These are phyloP conservation scores for Bos indicus DNA, from an alignment of 2,113 vertebrate genomes.

Conservation along the genomic window DNA sequence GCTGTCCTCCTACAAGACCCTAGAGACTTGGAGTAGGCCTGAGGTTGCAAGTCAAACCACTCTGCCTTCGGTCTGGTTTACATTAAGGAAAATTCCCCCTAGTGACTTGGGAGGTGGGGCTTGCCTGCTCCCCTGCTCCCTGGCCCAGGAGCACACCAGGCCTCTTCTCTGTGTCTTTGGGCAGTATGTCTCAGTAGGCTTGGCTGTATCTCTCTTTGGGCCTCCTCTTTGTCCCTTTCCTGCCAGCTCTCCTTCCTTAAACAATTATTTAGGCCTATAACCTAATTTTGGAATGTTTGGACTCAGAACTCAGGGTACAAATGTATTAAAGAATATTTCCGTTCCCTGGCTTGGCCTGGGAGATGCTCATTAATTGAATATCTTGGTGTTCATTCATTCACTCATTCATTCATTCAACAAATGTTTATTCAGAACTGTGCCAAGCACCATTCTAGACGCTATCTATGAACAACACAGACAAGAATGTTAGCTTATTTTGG, in stretches of 20 bases:
- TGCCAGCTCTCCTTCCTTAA: not conserved
- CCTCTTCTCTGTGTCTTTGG: not conserved
- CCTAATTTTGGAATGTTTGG: slow-evolving; percentile 9
- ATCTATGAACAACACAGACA: not conserved
- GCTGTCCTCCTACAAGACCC: not conserved
- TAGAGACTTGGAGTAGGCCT: not conserved
- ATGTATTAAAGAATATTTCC: slow-evolving; percentile 7
- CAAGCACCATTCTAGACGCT: not conserved
- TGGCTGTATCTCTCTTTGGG: not conserved
- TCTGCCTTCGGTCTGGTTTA: not conserved
- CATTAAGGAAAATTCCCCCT: not conserved
- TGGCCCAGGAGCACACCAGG: not conserved
- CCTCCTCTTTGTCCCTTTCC: not conserved
- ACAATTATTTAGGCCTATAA: not conserved
- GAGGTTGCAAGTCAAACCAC: not conserved
- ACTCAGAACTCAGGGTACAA: slow-evolving; percentile 8
- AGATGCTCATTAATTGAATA: not conserved
- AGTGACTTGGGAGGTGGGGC: not conserved
- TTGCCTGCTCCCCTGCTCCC: not conserved
- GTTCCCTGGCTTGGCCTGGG: not conserved
- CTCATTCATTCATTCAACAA: slow-evolving; percentile 14
- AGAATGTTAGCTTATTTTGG: not conserved
- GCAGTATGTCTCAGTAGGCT: not conserved
- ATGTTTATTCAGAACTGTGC: not conserved
- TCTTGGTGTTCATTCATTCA: slow-evolving; percentile 30